Conservation (phyloP, 2,888 invertebrate genomes). For the Eristalinus aeneus region DNA sequence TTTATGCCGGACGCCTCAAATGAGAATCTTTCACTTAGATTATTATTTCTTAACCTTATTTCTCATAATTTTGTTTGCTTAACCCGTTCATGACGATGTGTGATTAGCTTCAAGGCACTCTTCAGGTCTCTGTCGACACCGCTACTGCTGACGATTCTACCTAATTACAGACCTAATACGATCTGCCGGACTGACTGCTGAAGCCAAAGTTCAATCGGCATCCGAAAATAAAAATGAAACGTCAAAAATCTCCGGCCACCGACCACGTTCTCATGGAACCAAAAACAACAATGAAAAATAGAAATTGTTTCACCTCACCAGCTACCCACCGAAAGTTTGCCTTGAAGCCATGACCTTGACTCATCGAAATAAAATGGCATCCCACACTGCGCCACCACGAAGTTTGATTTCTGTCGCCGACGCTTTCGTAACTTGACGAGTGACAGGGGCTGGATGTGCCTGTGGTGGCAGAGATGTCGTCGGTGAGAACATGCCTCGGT, state of each 20-base stretch:
- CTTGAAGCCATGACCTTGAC: slow-evolving; percentile 69
- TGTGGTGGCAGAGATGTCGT: neutral
- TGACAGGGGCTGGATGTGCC: neutral
- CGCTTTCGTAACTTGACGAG: slow-evolving; percentile 14
- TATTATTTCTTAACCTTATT: slow-evolving; percentile 24
- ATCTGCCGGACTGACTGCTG: slow-evolving; percentile 54
- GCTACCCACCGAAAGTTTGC: slow-evolving; percentile 63
- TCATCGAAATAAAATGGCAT: slow-evolving; percentile 63
- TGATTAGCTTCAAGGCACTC: slow-evolving; percentile 48
- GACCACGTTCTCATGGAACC: slow-evolving; percentile 35
- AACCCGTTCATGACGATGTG: slow-evolving; percentile 24
- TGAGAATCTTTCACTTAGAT: slow-evolving; percentile 2
- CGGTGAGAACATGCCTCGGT: neutral
- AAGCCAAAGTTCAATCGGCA: slow-evolving; percentile 63
- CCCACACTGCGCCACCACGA: slow-evolving; percentile 22
- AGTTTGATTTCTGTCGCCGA: slow-evolving; percentile 49
- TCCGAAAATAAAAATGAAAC: slow-evolving; percentile 46
- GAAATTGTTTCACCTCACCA: slow-evolving; percentile 42
- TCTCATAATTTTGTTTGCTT: slow-evolving; percentile 36
- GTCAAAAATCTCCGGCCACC: slow-evolving; percentile 23
- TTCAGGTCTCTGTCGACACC: slow-evolving; percentile 6
- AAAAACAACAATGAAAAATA: slow-evolving; percentile 6
- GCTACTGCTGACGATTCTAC: slow-evolving; percentile 35
- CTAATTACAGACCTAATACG: slow-evolving; percentile 59
- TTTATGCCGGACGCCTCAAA: neutral